Conservation (phyloP, 92 coral and sea anemone genomes). For the Phenganax stokvisi region DNA sequence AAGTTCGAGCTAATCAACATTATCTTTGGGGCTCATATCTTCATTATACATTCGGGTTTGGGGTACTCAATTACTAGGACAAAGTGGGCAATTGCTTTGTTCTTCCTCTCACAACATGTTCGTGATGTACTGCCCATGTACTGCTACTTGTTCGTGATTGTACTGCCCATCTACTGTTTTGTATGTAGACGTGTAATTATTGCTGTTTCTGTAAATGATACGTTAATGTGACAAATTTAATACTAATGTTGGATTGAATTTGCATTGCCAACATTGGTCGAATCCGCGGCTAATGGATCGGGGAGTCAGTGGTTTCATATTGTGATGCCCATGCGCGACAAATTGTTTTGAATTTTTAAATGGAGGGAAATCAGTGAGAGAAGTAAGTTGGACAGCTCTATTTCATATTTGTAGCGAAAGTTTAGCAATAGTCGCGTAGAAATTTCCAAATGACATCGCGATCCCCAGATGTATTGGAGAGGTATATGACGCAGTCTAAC, state of each 20-base stretch:
- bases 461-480: constrained; percentile 23
- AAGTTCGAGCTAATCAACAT: neutral
- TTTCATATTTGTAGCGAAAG: neutral
- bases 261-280: no score
- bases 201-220: no score
- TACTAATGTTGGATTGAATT: no score
- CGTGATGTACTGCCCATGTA: no score
- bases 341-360: constrained; percentile 32
- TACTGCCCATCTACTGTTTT: no score
- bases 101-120: no score
- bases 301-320: constrained; percentile 4
- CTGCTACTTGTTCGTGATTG: no score
- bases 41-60: neutral
- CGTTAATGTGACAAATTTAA: no score
- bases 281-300: neutral
- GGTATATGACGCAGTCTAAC: constrained; percentile 32
- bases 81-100: no score
- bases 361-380: constrained; percentile 22
- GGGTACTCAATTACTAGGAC: no score
- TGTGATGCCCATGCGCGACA: neutral
- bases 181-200: no score
- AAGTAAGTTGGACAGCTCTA: neutral
- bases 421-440: neutral
- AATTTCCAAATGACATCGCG: constrained; percentile 21
- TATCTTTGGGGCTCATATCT: neutral